Evolutionary conservation across 23 tunicate genomes (phyloP).

Genomic region (Oikopleura vanhoeffeni): DNA sequence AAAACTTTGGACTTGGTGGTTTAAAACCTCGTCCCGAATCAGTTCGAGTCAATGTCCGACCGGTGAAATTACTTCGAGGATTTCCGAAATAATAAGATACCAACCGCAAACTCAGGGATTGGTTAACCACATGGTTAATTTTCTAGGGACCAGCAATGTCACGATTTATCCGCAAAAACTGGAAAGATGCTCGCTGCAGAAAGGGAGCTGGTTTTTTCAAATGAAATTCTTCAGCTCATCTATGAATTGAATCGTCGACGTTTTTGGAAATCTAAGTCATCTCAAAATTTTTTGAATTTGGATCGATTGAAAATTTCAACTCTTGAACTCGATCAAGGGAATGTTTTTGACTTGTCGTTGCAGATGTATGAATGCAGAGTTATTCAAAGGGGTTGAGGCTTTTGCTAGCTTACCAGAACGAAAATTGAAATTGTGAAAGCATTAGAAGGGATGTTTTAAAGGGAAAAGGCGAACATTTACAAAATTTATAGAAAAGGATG

Average conservation of each 20-base stretch:
- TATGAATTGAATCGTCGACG: slow-evolving; percentile 91
- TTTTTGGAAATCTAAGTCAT: slow-evolving; percentile 97
- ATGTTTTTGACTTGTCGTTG: slow-evolving; percentile 71
- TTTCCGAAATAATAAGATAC: slow-evolving; percentile 76
- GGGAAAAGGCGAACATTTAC: too few species aligned
- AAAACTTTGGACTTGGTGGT: neutral
- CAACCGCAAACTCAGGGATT: slow-evolving; percentile 79
- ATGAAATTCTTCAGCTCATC: slow-evolving; percentile 54
- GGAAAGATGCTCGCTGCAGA: slow-evolving; percentile 59
- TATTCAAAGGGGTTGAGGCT: slow-evolving; percentile 82
- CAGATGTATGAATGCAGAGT: slow-evolving; percentile 99
- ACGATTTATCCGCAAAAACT: slow-evolving; percentile 81
- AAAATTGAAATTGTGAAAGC: slow-evolving; percentile 83
- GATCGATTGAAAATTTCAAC: slow-evolving; percentile 40
- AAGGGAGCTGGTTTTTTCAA: slow-evolving; percentile 70
- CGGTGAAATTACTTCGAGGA: slow-evolving; percentile 80
- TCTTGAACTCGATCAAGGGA: slow-evolving; percentile 60
- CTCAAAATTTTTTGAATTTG: slow-evolving; percentile 20
- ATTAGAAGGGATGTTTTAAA: slow-evolving; percentile 64
- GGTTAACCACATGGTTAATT: slow-evolving; percentile 72
- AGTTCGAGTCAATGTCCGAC: slow-evolving; percentile 22
- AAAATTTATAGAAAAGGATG: too few species aligned
- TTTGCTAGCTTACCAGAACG: neutral
- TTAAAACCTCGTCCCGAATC: neutral
- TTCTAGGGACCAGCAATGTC: slow-evolving; percentile 92